Percentiles rank a stretch among this genome's conserved stretches.
Conservation (phyloP, 2,888 invertebrate genomes). For the Junonia oenone region DNA sequence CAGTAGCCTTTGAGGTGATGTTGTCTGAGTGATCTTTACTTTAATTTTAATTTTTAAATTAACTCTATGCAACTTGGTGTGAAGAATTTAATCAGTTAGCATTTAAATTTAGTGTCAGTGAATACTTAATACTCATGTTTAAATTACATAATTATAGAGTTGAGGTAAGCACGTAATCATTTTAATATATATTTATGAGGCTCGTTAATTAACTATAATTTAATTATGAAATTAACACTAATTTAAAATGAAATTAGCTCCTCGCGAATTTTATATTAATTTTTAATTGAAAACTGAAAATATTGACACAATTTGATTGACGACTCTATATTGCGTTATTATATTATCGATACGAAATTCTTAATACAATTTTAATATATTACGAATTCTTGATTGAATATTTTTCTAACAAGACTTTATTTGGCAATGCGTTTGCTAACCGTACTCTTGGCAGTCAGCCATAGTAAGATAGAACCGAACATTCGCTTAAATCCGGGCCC, state of each 20-base stretch:
- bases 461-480: slow-evolving; percentile 54
- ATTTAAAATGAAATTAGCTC: too few relatives aligned
- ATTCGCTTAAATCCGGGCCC: slow-evolving; percentile 57
- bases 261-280: background rate
- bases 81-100: background rate
- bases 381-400: slow-evolving; percentile 1
- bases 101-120: background rate
- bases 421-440: slow-evolving; percentile 56
- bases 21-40: slow-evolving; percentile 8
- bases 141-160: background rate
- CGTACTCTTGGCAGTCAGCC: slow-evolving; percentile 69
- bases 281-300: background rate
- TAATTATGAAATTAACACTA: too few relatives aligned
- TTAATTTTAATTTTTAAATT: background rate
- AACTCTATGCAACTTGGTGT: background rate
- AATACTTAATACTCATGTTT: background rate
- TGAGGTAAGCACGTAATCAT: background rate
- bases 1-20: slow-evolving; percentile 47
- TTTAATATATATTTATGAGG: background rate
- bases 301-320: background rate
- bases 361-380: slow-evolving; percentile 5
- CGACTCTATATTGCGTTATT: background rate
- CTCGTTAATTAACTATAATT: too few relatives aligned
- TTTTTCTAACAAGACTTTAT: slow-evolving; percentile 64
- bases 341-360: background rate